phyloP scores from a whole-genome alignment of 2,888 invertebrate genomes.

The Rhabditoides inermis region DNA sequence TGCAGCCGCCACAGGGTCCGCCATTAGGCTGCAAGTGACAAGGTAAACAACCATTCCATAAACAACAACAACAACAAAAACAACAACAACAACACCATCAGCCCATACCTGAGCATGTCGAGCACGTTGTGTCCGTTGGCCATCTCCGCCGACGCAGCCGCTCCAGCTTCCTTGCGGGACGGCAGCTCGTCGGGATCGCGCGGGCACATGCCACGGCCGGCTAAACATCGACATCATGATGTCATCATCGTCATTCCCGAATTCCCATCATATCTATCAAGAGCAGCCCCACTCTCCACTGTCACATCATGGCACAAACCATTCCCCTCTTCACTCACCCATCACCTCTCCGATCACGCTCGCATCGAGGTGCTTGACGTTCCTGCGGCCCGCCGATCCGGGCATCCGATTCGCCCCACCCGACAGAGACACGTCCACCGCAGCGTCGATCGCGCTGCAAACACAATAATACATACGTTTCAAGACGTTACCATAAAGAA shows the following conservation, averaged over 20 bases:
- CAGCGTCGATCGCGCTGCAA: conserved; percentile 23
- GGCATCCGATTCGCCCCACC: conserved; percentile 16
- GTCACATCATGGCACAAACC: too few species aligned
- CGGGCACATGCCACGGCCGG: too few species aligned
- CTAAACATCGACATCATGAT: too few species aligned
- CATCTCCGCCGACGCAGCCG: not conserved
- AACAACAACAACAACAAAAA: too few species aligned
- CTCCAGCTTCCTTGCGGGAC: not conserved
- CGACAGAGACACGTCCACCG: conserved; percentile 18
- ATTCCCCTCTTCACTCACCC: too few species aligned
- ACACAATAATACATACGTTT: conserved; percentile 6
- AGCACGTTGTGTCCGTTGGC: too few species aligned
- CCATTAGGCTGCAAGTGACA: not conserved
- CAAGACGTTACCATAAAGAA: conserved; percentile 9
- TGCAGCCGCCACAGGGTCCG: conserved; percentile 4
- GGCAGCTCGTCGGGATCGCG: conserved; percentile 34
- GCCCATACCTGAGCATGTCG: conserved; percentile 3
- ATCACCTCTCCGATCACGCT: conserved; percentile 12
- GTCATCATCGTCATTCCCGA: too few species aligned
- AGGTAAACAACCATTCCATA: too few species aligned
- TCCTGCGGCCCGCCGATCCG: conserved; percentile 12
- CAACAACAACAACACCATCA: too few species aligned
- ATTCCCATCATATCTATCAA: too few species aligned
- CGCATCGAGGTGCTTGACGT: conserved; percentile 26
- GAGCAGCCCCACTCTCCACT: too few species aligned